These are phyloP conservation scores for Temnothorax longispinosus DNA, from an alignment of 1,140 invertebrate species.

Conservation along the genomic window DNA sequence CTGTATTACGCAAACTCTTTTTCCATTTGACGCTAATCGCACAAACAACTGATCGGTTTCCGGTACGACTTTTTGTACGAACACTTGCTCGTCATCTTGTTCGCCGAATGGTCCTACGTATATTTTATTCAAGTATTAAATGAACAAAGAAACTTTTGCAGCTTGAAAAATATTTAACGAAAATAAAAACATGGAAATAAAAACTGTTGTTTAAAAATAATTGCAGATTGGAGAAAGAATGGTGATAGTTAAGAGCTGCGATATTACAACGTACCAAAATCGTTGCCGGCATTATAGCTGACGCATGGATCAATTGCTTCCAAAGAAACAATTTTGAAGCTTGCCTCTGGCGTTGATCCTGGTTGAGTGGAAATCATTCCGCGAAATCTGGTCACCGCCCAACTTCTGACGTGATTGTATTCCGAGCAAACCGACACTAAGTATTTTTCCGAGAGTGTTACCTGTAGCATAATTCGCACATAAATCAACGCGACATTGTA, in stretches of 20 bases:
- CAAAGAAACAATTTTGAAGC: slow-evolving; percentile 97
- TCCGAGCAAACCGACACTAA: slow-evolving; percentile 98
- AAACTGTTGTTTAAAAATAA: not conserved
- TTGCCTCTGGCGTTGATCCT: slow-evolving; percentile 97
- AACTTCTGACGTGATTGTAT: slow-evolving; percentile 98
- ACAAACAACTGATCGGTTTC: slow-evolving; percentile 98
- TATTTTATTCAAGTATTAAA: slow-evolving; percentile 13
- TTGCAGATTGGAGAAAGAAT: not conserved
- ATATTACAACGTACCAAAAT: slow-evolving; percentile 88
- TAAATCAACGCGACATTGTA: not conserved
- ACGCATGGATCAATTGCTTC: slow-evolving; percentile 93
- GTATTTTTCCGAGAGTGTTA: slow-evolving; percentile 98
- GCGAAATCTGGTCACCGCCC: slow-evolving; percentile 97
- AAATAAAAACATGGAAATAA: not conserved
- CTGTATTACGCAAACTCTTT: slow-evolving; percentile 97
- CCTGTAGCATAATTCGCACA: slow-evolving; percentile 85
- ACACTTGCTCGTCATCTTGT: slow-evolving; percentile 98
- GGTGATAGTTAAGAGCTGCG: not conserved
- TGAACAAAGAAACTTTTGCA: not conserved
- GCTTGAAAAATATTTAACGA: not conserved
- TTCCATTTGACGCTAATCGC: slow-evolving; percentile 97
- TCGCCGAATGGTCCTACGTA: slow-evolving; percentile 96
- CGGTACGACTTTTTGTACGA: slow-evolving; percentile 98
- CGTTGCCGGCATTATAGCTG: slow-evolving; percentile 92
- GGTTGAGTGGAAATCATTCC: slow-evolving; percentile 99